Percentiles rank a stretch among this genome's conserved stretches.
phyloP scores from a whole-genome alignment of 2,113 vertebrate species.

The Boulengeromyrus knoepffleri region DNA sequence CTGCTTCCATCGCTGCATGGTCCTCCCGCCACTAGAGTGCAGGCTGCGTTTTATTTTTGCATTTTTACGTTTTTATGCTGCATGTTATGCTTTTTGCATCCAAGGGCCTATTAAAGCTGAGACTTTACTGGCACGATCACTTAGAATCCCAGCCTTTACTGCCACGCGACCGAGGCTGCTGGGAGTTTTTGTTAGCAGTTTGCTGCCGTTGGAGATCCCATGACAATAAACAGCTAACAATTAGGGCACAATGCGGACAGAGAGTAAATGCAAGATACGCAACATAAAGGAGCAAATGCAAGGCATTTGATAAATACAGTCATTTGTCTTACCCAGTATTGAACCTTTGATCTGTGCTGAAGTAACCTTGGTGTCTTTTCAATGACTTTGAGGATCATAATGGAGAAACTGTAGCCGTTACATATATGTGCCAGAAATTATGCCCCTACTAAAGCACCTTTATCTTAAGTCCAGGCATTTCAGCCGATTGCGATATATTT shows the following conservation, averaged over 20 bases:
- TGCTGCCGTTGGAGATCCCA: not conserved
- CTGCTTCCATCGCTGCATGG: not conserved
- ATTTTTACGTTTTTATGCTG: not conserved
- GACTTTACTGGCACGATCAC: not conserved
- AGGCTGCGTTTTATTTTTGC: not conserved
- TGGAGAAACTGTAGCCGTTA: not conserved
- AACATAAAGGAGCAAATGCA: not conserved
- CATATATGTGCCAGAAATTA: not conserved
- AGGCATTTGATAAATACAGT: not conserved
- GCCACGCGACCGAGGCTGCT: not conserved
- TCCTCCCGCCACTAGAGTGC: not conserved
- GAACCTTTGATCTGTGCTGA: not conserved
- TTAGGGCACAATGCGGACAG: not conserved
- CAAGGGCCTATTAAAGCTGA: not conserved
- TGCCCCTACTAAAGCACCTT: not conserved
- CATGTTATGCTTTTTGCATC: not conserved
- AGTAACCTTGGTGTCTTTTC: not conserved
- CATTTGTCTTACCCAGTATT: not conserved
- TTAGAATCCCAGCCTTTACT: not conserved
- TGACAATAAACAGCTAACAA: not conserved
- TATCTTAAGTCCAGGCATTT: not conserved
- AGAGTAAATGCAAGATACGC: not conserved
- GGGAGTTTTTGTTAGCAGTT: not conserved
- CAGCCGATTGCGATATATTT: not conserved
- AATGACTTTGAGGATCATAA: not conserved